Conservation (phyloP, 1,140 invertebrate genomes). For the Tetramorium parvispinum region DNA sequence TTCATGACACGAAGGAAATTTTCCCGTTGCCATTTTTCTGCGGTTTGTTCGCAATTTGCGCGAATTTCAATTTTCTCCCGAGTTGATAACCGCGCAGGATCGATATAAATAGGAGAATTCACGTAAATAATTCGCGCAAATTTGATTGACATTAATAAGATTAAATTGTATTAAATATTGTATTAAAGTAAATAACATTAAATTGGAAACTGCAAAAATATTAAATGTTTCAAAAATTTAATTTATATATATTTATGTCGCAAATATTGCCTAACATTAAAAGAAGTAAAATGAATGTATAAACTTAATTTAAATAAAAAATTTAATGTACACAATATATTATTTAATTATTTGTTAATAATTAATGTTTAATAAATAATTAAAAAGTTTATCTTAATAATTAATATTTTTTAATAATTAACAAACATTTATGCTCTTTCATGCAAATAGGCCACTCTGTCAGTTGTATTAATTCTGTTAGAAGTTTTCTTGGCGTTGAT, state of each 20-base stretch:
- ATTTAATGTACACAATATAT: not conserved
- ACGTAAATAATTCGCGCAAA: not conserved
- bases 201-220: too few relatives aligned
- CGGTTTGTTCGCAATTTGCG: not conserved
- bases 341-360: not conserved
- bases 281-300: not conserved
- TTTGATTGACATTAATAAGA: not conserved
- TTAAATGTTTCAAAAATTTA: not conserved
- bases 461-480: not conserved
- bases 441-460: not conserved
- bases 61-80: not conserved
- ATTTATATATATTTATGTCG: not conserved
- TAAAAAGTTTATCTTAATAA: too few relatives aligned
- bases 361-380: not conserved
- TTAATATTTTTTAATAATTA: not conserved
- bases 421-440: not conserved
- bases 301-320: not conserved
- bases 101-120: not conserved
- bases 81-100: not conserved
- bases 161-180: not conserved
- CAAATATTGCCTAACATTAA: not conserved
- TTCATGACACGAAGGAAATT: slow-evolving; percentile 55
- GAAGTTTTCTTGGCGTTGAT: not conserved
- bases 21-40: not conserved
- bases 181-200: too few relatives aligned